Percentiles rank a stretch among this genome's conserved stretches.
These are phyloP conservation scores for Athripsodes cinereus DNA, from an alignment of 2,888 invertebrate genomes.

Conservation along the genomic window DNA sequence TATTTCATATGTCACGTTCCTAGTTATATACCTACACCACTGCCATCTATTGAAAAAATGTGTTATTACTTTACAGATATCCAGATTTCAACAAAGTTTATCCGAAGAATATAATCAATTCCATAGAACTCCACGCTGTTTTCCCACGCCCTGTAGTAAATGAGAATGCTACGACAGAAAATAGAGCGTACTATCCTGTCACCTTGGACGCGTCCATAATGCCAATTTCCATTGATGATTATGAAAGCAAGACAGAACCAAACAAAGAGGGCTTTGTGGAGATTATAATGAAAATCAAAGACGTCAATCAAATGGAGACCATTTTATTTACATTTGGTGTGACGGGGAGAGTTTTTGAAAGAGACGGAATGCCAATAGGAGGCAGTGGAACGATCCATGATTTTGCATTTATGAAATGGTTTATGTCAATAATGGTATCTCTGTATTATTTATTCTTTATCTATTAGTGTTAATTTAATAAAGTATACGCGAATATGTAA, in stretches of 20 bases:
- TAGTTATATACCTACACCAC: too few relatives aligned
- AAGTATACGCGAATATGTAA: too few relatives aligned
- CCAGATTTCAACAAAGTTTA: too few relatives aligned
- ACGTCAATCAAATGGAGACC: constrained; percentile 27
- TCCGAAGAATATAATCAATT: constrained; percentile 43
- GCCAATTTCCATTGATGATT: constrained; percentile 41
- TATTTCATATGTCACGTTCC: too few relatives aligned
- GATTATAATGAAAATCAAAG: constrained; percentile 28
- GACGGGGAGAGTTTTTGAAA: constrained; percentile 47
- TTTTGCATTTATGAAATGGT: too few relatives aligned
- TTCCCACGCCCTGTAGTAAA: constrained; percentile 37
- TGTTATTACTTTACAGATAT: too few relatives aligned
- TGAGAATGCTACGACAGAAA: constrained; percentile 32
- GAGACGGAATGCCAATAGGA: constrained; percentile 33
- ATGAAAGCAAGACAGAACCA: constrained; percentile 31
- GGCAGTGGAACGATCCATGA: too few relatives aligned
- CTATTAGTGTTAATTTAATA: too few relatives aligned
- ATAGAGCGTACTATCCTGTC: constrained; percentile 44
- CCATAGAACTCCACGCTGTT: constrained; percentile 40
- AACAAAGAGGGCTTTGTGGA: constrained; percentile 22
- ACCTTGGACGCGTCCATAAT: constrained; percentile 45
- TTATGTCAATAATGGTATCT: too few relatives aligned
- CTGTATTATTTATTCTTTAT: too few relatives aligned
- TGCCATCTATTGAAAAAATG: too few relatives aligned
- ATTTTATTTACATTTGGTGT: constrained; percentile 48